Base-by-base conservation (phyloP, 2,797 vertebrate genomes). In the Hydrocynus forskahlii region DNA sequence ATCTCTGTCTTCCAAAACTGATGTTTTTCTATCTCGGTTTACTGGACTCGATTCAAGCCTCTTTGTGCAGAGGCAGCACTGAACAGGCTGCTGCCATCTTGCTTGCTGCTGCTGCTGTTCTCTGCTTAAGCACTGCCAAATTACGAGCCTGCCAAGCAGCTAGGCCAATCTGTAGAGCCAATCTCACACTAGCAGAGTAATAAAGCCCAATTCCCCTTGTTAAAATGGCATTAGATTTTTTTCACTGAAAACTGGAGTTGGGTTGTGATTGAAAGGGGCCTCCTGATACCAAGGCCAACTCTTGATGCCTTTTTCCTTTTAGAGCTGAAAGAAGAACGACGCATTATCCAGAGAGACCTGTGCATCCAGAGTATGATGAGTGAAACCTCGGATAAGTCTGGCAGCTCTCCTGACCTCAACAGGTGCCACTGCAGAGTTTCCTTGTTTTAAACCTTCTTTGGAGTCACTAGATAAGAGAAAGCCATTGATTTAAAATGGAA, bases 291-390 rank as follows among this genome's bases (percentile, higher is more conserved):
- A 25, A 60, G 48, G 21, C 25, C 19, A 63, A 23, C 52, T 48
- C 7, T n/a, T 35, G 43, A 55, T 64, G 12, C 12, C 48, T 13
- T 52, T 60, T 54, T 71, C 6, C 38, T 72, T 80, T 2, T 87
- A 95, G 94, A 95, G 82, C 88, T 95, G 55, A 91, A 88, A 85
- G 88, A 91, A 45, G 90, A 94, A 81, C 90, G 91, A 54, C 84
- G 81, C 7, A 82, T 89, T 73, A 92, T 95, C 85, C 88, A 92
- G 72, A 83, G n/a, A 64, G 92, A 94, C 63, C 83, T 95, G 55
- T 84, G 88, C 21, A 40, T 54, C 16, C 23, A 80, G 38, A 64
- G 38, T 35, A 4, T 72, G 12, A n/a, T 54, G 2, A 43, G 29
- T 43, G 7, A 48, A 23, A 25, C 71, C n/a, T 2, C 79, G 40